A percentile compares a stretch with the other conserved stretches of the same genome.
These are phyloP conservation scores for Macrocentrus cingulum DNA, from an alignment of 1,140 invertebrate genomes.

Conservation along the genomic window DNA sequence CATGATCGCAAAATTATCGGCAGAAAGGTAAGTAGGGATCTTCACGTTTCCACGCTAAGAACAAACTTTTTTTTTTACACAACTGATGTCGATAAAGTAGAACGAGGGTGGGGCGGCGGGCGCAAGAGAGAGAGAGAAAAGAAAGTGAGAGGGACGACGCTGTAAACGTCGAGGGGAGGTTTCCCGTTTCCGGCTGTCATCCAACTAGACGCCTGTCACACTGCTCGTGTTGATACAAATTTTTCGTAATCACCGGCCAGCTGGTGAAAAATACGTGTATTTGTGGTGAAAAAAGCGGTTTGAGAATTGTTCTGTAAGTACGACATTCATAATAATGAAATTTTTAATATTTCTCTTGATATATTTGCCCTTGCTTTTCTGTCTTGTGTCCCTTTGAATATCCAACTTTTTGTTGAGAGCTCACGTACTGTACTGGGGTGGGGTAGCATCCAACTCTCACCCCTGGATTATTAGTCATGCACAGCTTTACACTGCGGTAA, in stretches of 20 bases:
- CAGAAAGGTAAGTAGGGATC: no score
- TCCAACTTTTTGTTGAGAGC: slow-evolving; percentile 26
- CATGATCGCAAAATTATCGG: no score
- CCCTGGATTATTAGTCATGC: slow-evolving; percentile 49
- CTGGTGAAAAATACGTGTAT: neutral
- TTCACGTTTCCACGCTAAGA: no score
- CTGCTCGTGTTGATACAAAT: slow-evolving; percentile 23
- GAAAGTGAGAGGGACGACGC: slow-evolving; percentile 22
- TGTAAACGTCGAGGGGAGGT: slow-evolving; percentile 35
- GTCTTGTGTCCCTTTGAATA: slow-evolving; percentile 4
- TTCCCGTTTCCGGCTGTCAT: slow-evolving; percentile 47
- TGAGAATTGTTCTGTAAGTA: slow-evolving; percentile 7
- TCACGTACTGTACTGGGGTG: no score
- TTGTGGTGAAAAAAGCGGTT: neutral
- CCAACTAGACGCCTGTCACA: slow-evolving; percentile 36
- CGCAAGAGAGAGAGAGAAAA: no score
- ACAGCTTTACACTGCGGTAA: slow-evolving; percentile 23
- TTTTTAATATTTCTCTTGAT: neutral
- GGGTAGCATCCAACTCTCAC: slow-evolving; percentile 39
- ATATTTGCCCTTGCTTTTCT: no score
- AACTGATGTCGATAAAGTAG: neutral
- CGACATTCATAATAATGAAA: neutral
- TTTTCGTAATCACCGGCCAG: neutral
- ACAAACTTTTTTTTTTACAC: no score
- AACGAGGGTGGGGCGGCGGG: slow-evolving; percentile 24